These are phyloP conservation scores for Choristoneura fumiferana DNA, from an alignment of 1,140 invertebrate genomes.

Conservation along the genomic window DNA sequence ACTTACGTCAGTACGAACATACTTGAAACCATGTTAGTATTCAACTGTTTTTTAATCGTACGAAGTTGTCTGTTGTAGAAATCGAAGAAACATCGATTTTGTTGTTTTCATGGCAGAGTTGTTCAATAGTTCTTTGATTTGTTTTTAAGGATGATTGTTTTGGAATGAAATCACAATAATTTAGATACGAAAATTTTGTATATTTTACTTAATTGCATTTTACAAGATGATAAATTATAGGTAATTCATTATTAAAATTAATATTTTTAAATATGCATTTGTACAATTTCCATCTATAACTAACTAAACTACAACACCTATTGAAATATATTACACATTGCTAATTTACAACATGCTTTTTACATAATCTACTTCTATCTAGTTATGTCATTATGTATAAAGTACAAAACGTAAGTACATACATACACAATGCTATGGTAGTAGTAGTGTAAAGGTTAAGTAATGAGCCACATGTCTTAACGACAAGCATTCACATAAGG, in stretches of 20 bases:
- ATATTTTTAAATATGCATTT: slow-evolving; percentile 70
- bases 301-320: slow-evolving; percentile 69
- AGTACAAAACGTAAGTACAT: slow-evolving; percentile 45
- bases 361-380: slow-evolving; percentile 57
- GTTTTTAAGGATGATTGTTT: background rate
- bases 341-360: slow-evolving; percentile 75
- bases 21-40: slow-evolving; percentile 22
- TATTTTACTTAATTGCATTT: slow-evolving; percentile 75
- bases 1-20: slow-evolving; percentile 39
- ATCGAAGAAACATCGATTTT: too few species aligned
- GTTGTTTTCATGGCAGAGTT: background rate
- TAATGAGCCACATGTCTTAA: slow-evolving; percentile 38
- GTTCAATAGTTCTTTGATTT: background rate
- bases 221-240: slow-evolving; percentile 76
- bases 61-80: too few species aligned
- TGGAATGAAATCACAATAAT: slow-evolving; percentile 40
- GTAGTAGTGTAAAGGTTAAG: slow-evolving; percentile 31
- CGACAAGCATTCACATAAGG: slow-evolving; percentile 29
- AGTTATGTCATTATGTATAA: slow-evolving; percentile 39
- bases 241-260: slow-evolving; percentile 71
- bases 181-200: slow-evolving; percentile 75
- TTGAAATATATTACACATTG: slow-evolving; percentile 69
- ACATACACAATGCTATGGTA: slow-evolving; percentile 37
- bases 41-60: too few species aligned
- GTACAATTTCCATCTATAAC: slow-evolving; percentile 74